These are phyloP conservation scores for Sciurus carolinensis DNA, from an alignment of 2,797 vertebrate genomes.

Conservation along the genomic window DNA sequence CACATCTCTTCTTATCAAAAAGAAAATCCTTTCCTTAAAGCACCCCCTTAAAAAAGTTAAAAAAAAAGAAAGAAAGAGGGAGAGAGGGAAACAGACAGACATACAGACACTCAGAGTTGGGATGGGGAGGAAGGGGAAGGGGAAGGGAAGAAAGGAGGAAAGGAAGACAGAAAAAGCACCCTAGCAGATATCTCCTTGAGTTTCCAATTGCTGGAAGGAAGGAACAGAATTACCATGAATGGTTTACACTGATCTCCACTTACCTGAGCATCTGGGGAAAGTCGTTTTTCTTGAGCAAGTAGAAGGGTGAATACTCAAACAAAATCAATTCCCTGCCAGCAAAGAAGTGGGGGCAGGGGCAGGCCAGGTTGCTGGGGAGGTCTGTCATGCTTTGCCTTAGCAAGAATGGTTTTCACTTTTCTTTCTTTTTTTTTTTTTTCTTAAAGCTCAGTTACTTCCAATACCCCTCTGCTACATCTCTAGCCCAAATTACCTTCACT, in stretches of 20 bases:
- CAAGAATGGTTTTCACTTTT: background rate
- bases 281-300: constrained; percentile 11
- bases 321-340: background rate
- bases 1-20: constrained; percentile 29
- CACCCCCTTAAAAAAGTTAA: background rate
- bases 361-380: background rate
- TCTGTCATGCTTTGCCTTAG: background rate
- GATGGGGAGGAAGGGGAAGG: background rate
- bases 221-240: background rate
- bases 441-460: background rate
- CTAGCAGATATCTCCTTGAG: background rate
- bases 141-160: no score
- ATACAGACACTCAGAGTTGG: no score
- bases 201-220: background rate
- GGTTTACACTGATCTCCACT: background rate
- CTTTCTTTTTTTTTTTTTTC: background rate
- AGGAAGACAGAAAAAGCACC: background rate
- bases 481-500: background rate
- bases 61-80: background rate
- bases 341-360: background rate
- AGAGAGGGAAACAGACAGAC: background rate
- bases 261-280: background rate
- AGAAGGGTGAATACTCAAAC: background rate
- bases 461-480: background rate
- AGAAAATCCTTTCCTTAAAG: constrained; percentile 61